These are phyloP conservation scores for Diprion similis DNA, from an alignment of 1,140 invertebrate species.

Conservation along the genomic window DNA sequence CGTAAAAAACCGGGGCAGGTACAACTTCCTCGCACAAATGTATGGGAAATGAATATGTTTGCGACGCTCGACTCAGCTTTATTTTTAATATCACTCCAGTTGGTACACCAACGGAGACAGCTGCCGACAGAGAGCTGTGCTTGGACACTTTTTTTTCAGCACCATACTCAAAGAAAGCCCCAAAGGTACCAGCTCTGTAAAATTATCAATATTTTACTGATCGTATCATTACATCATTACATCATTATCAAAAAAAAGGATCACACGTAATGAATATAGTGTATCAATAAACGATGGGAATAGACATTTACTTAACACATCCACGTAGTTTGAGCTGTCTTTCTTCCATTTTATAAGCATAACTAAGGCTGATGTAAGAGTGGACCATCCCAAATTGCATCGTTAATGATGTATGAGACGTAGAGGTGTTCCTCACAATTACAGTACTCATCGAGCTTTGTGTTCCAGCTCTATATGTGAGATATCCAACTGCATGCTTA, in stretches of 20 bases:
- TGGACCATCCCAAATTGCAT: slow-evolving; percentile 84
- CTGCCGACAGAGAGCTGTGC: slow-evolving; percentile 86
- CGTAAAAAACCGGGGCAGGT: slow-evolving; percentile 91
- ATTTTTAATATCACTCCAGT: slow-evolving; percentile 88
- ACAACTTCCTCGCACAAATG: slow-evolving; percentile 89
- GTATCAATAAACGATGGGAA: slow-evolving; percentile 4
- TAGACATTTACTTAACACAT: slow-evolving; percentile 75
- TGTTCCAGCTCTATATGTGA: slow-evolving; percentile 80
- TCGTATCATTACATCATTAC: not conserved
- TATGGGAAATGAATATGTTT: slow-evolving; percentile 89
- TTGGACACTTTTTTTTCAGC: slow-evolving; percentile 92
- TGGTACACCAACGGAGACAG: slow-evolving; percentile 83
- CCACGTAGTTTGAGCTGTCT: slow-evolving; percentile 79
- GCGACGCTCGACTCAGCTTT: slow-evolving; percentile 84
- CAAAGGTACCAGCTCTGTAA: slow-evolving; percentile 83
- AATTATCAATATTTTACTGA: slow-evolving; percentile 27
- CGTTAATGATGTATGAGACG: slow-evolving; percentile 67
- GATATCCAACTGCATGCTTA: slow-evolving; percentile 83
- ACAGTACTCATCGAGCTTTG: slow-evolving; percentile 81
- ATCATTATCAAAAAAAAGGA: slow-evolving; percentile 14
- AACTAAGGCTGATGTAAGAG: slow-evolving; percentile 77
- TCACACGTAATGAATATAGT: not conserved
- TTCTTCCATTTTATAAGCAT: slow-evolving; percentile 79
- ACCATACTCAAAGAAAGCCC: slow-evolving; percentile 86
- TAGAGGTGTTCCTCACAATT: slow-evolving; percentile 77